These are phyloP conservation scores for Epinephelus moara DNA, from an alignment of 2,113 vertebrate species.

Conservation along the genomic window DNA sequence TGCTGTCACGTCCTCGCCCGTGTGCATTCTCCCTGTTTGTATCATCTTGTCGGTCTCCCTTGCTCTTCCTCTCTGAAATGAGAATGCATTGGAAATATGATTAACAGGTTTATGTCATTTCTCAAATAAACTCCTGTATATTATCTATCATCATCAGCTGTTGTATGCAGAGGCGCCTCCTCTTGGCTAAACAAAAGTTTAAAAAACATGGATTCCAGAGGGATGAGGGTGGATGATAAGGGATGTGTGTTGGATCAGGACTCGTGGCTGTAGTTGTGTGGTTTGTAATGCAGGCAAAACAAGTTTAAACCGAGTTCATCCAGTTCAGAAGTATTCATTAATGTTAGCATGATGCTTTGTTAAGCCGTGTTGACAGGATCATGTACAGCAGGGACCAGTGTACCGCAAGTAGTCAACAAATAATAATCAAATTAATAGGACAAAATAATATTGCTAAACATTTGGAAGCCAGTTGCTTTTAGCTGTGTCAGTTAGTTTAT, in stretches of 20 bases:
- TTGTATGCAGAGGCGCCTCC: conserved; percentile 15
- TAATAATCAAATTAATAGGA: not conserved
- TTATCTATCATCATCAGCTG: conserved; percentile 32
- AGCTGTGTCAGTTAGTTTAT: not conserved
- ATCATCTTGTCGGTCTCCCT: conserved; percentile 79
- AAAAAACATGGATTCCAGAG: conserved; percentile 23
- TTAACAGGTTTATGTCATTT: not conserved
- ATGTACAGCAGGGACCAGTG: conserved; percentile 2
- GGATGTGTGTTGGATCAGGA: conserved; percentile 30
- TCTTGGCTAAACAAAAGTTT: conserved; percentile 20
- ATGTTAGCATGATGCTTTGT: conserved; percentile 36
- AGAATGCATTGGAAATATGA: conserved; percentile 29
- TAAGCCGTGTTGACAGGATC: not conserved
- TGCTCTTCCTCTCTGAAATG: conserved; percentile 81
- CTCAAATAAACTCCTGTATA: conserved; percentile 23
- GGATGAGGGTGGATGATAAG: conserved; percentile 7
- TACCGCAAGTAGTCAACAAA: not conserved
- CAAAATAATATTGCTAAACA: conserved; percentile 6
- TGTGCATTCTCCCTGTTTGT: conserved; percentile 78
- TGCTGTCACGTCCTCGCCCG: conserved; percentile 49
- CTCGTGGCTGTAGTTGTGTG: conserved; percentile 1
- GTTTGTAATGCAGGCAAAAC: conserved; percentile 31
- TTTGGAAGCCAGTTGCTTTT: not conserved
- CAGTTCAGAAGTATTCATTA: conserved; percentile 27
- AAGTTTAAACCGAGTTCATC: conserved; percentile 14